Evolutionary conservation across 1,140 invertebrate genomes (phyloP).

Genomic region (Saxidomus purpurata): DNA sequence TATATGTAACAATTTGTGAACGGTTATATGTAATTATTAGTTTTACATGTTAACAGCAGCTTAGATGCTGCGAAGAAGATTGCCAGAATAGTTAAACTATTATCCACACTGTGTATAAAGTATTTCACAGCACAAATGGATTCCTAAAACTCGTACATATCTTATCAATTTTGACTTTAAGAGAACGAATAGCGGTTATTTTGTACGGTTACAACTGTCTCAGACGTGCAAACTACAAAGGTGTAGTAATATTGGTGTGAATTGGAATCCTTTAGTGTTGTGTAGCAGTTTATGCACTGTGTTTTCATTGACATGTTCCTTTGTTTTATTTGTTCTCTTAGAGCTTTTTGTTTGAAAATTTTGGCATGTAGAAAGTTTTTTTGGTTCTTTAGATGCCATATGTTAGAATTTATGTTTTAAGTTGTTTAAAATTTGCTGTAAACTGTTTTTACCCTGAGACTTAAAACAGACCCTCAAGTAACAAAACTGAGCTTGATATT

Average conservation of each 20-base stretch:
- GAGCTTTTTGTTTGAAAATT: conserved; percentile 33
- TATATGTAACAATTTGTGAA: too few species aligned
- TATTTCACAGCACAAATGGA: too few species aligned
- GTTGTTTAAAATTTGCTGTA: conserved; percentile 33
- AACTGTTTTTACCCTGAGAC: conserved; percentile 42
- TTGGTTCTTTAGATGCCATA: conserved; percentile 15
- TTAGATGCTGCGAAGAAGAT: too few species aligned
- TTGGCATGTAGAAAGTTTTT: conserved; percentile 39
- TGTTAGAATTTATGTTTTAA: conserved; percentile 37
- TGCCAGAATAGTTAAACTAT: conserved; percentile 5
- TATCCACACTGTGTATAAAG: background rate
- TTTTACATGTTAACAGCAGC: too few species aligned
- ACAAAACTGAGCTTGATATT: background rate
- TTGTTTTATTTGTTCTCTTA: background rate
- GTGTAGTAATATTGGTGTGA: background rate
- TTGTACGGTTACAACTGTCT: too few species aligned
- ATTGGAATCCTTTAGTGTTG: background rate
- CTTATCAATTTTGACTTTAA: too few species aligned
- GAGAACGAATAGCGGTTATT: too few species aligned
- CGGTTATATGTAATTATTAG: too few species aligned
- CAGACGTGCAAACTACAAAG: too few species aligned
- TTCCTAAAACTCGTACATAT: too few species aligned
- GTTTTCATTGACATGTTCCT: background rate
- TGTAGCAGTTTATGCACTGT: background rate
- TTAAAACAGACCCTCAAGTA: background rate